A percentile compares a stretch with the other conserved stretches of the same genome.
Evolutionary conservation across 2,113 vertebrate species (phyloP).

Genomic region (Rostratula benghalensis): DNA sequence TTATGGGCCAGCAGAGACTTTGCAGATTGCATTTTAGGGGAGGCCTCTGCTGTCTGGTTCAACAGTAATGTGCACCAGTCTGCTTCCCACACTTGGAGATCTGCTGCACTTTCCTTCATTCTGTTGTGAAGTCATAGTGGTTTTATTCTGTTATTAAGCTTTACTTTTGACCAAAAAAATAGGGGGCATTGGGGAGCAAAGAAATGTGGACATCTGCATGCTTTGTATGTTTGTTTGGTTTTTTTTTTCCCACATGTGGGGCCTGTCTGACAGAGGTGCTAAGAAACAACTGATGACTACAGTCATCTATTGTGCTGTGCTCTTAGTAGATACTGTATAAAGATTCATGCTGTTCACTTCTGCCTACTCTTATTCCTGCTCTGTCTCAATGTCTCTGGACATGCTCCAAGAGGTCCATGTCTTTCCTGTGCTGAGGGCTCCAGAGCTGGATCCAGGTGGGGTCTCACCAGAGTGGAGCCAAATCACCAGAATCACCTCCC

Average conservation of each 20-base stretch:
- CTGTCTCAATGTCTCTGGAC: background rate
- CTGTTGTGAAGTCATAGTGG: background rate
- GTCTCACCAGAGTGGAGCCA: fast-evolving
- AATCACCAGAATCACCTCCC: background rate
- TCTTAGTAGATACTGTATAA: background rate
- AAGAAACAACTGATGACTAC: background rate
- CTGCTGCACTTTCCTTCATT: background rate
- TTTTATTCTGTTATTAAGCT: background rate
- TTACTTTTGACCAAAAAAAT: background rate
- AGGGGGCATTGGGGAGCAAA: background rate
- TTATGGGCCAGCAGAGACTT: background rate
- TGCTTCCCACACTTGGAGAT: background rate
- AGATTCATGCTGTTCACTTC: background rate
- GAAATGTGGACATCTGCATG: background rate
- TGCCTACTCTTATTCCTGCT: background rate
- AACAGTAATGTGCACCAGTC: background rate
- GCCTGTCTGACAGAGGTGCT: background rate
- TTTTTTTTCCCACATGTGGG: background rate
- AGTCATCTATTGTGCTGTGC: background rate
- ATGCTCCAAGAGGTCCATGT: background rate
- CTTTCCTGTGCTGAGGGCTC: background rate
- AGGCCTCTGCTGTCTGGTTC: background rate
- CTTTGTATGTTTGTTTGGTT: background rate
- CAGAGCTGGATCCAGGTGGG: background rate
- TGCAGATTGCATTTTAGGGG: background rate